phyloP scores from a whole-genome alignment of 2,888 invertebrate species.

The Spicauda simplicius region DNA sequence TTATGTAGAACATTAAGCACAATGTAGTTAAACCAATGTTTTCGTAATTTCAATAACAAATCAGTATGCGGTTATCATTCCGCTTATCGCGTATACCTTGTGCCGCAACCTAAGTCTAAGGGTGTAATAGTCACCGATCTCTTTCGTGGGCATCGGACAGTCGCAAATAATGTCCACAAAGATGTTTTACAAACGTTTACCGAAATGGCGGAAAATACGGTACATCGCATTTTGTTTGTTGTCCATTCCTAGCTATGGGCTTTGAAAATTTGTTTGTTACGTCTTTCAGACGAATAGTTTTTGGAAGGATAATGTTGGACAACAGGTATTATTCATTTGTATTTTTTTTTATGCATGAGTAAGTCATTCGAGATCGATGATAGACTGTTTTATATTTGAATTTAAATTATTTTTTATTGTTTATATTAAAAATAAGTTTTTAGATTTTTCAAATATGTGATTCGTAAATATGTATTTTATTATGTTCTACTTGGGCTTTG shows the following conservation, averaged over 20 bases:
- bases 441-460: too few relatives aligned
- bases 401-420: too few relatives aligned
- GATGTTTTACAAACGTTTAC: neutral
- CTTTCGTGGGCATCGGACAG: neutral
- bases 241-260: constrained; percentile 27
- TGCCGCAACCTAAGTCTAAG: neutral
- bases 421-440: too few relatives aligned
- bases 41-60: too few relatives aligned
- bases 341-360: too few relatives aligned
- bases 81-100: constrained; percentile 3
- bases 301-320: neutral
- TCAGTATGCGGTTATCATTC: neutral
- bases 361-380: too few relatives aligned
- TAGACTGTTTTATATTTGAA: too few relatives aligned
- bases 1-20: too few relatives aligned
- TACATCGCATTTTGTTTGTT: constrained; percentile 53
- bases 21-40: too few relatives aligned
- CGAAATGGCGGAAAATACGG: constrained; percentile 46
- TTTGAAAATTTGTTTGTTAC: constrained; percentile 4
- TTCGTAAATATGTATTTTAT: too few relatives aligned
- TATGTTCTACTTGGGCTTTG: too few relatives aligned
- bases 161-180: constrained; percentile 30
- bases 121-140: constrained; percentile 1
- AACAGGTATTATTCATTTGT: neutral
- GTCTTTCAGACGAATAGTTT: neutral